Percentiles rank a stretch among this genome's conserved stretches.
Conservation (phyloP, 2,113 vertebrate species). For the Elgaria multicarinata region DNA sequence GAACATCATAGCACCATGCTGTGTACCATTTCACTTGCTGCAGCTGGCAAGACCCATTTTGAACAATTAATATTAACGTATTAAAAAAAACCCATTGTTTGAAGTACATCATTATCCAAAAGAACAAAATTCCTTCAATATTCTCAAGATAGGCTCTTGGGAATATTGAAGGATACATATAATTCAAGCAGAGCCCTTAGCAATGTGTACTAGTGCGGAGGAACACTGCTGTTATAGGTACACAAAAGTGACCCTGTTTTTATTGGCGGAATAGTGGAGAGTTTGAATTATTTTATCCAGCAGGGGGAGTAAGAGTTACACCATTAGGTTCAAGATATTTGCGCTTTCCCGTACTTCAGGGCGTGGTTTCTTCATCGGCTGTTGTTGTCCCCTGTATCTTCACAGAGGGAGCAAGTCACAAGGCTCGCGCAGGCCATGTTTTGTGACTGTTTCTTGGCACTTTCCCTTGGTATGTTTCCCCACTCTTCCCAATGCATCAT, state of each 20-base stretch:
- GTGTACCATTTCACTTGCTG: background rate
- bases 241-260: background rate
- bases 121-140: background rate
- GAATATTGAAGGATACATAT: background rate
- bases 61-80: background rate
- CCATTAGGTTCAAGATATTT: background rate
- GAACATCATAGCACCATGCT: background rate
- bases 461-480: background rate
- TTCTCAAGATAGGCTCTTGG: background rate
- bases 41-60: background rate
- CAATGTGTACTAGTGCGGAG: background rate
- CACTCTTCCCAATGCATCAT: background rate
- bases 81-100: background rate
- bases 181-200: background rate
- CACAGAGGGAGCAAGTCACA: background rate
- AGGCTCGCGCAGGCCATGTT: background rate
- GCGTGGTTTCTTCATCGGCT: background rate
- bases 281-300: background rate
- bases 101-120: background rate
- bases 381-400: background rate
- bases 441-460: background rate
- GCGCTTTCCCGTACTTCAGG: background rate
- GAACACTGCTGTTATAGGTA: background rate
- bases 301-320: constrained; percentile 8
- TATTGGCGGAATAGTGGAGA: background rate